phyloP scores from a whole-genome alignment of 2,888 invertebrate species.

The Saturnia japonica region DNA sequence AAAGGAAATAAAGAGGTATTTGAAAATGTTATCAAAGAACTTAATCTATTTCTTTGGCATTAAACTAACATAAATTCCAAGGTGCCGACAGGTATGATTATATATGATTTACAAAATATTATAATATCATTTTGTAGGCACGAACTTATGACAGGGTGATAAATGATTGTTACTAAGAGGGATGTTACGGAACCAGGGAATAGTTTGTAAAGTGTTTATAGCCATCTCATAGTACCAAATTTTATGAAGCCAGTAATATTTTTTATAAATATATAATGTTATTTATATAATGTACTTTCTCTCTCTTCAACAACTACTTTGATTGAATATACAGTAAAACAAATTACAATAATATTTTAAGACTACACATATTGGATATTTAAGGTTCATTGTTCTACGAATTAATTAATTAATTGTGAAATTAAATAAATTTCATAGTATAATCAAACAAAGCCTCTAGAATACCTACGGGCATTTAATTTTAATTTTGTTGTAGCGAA shows the following conservation, averaged over 20 bases:
- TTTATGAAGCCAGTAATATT: too few species aligned
- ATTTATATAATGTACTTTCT: too few species aligned
- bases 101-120: constrained; percentile 47
- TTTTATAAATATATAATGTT: not conserved
- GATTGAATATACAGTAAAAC: too few species aligned
- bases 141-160: constrained; percentile 22
- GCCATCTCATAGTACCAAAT: not conserved
- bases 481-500: constrained; percentile 85
- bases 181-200: constrained; percentile 15
- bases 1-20: not conserved
- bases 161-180: constrained; percentile 20
- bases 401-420: not conserved
- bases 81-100: constrained; percentile 52
- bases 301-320: too few species aligned
- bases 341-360: too few species aligned
- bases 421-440: not conserved
- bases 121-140: constrained; percentile 35
- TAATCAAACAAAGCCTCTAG: not conserved
- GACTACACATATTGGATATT: not conserved
- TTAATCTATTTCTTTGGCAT: not conserved
- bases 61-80: constrained; percentile 28
- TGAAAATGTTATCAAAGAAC: not conserved
- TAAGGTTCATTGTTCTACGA: not conserved
- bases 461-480: not conserved
- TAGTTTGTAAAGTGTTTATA: not conserved